These are phyloP conservation scores for Eupithecia tripunctaria DNA, from an alignment of 2,888 invertebrate genomes.

Conservation along the genomic window DNA sequence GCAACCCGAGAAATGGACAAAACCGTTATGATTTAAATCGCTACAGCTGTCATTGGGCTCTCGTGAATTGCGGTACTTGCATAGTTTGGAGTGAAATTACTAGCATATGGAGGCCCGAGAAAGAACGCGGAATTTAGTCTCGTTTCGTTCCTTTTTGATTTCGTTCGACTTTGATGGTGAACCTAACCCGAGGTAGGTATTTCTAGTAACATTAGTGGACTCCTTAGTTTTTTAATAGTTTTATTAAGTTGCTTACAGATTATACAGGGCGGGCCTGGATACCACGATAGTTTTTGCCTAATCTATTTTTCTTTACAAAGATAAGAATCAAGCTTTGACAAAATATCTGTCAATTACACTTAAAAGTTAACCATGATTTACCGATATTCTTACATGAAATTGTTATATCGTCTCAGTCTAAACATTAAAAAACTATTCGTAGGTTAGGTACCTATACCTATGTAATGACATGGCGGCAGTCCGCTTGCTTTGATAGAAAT, in stretches of 20 bases:
- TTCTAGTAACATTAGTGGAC: neutral
- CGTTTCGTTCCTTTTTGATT: neutral
- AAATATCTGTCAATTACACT: neutral
- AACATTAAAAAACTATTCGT: neutral
- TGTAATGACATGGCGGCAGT: neutral
- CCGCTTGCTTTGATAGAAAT: neutral
- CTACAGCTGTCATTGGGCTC: slow-evolving; percentile 72
- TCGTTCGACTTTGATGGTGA: neutral
- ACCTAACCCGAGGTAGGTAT: neutral
- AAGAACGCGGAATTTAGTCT: neutral
- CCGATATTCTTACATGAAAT: neutral
- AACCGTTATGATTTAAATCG: slow-evolving; percentile 82
- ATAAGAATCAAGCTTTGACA: neutral
- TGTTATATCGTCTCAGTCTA: neutral
- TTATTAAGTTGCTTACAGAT: neutral
- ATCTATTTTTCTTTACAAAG: neutral
- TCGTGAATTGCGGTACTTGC: slow-evolving; percentile 74
- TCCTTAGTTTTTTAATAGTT: neutral
- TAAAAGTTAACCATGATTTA: neutral
- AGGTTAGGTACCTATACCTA: too few species aligned
- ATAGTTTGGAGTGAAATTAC: slow-evolving; percentile 47
- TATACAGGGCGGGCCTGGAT: neutral
- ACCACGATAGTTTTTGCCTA: neutral
- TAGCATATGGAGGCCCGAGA: neutral
- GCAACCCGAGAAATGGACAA: slow-evolving; percentile 65